Conservation (phyloP, 2,113 vertebrate species). For the Oncorhynchus keta region DNA sequence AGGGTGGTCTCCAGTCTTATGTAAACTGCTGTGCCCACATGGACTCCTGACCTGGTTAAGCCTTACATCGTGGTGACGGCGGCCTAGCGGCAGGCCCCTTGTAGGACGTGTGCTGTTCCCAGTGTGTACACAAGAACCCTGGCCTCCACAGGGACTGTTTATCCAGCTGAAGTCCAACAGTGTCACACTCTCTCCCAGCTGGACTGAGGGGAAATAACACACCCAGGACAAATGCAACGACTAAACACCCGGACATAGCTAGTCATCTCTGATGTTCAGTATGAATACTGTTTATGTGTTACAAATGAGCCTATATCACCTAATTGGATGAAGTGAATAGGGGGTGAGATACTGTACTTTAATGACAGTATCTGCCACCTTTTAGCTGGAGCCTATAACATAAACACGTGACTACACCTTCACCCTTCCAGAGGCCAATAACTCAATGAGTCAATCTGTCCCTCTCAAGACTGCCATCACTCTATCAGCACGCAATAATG, state of each 20-base stretch:
- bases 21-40: conserved; percentile 48
- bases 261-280: background rate
- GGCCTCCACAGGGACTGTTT: conserved; percentile 73
- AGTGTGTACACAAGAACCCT: conserved; percentile 71
- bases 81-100: conserved; percentile 24
- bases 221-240: background rate
- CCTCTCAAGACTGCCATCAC: background rate
- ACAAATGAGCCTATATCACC: no score
- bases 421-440: conserved; percentile 1
- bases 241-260: background rate
- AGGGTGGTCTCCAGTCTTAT: conserved; percentile 17
- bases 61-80: no score
- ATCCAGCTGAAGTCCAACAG: conserved; percentile 76
- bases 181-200: conserved; percentile 16
- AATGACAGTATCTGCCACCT: background rate
- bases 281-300: background rate
- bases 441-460: conserved; percentile 1
- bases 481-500: background rate
- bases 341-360: background rate
- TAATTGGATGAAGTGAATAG: no score
- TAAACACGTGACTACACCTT: conserved; percentile 7
- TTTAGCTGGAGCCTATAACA: background rate
- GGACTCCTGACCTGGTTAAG: conserved; percentile 52
- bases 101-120: conserved; percentile 57
- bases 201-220: background rate